Evolutionary conservation across 2,797 vertebrate species (phyloP).

Genomic region (Melanotaenia pygmaea): DNA sequence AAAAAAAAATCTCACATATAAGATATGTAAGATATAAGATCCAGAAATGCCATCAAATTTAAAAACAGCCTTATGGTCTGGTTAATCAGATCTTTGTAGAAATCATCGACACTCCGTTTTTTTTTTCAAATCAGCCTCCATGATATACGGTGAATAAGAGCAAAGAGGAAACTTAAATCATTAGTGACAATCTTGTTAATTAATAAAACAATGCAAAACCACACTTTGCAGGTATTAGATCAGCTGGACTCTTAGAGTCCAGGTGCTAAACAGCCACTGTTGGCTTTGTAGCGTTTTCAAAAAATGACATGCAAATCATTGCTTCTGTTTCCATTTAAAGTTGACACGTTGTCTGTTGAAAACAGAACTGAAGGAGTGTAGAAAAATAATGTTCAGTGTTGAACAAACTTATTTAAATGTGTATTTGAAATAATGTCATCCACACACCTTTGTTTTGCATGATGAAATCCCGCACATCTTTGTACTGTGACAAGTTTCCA

Average conservation of each 20-base stretch:
- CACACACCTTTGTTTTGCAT: constrained; percentile 86
- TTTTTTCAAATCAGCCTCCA: too few species aligned
- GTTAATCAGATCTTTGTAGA: not conserved
- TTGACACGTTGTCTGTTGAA: not conserved
- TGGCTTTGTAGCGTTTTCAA: not conserved
- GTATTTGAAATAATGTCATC: not conserved
- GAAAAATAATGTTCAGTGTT: not conserved
- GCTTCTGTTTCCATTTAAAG: too few species aligned
- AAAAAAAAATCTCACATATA: too few species aligned
- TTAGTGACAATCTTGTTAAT: not conserved
- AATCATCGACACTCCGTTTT: too few species aligned
- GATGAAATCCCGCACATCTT: constrained; percentile 89
- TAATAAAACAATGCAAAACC: not conserved
- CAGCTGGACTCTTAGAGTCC: not conserved
- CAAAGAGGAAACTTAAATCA: not conserved
- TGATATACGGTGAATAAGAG: too few species aligned
- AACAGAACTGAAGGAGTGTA: not conserved
- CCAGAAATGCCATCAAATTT: not conserved
- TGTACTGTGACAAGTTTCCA: constrained; percentile 91
- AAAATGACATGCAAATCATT: not conserved
- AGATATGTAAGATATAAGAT: too few species aligned
- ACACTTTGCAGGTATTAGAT: not conserved
- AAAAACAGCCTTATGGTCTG: not conserved
- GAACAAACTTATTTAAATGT: not conserved
- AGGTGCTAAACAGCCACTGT: not conserved